These are phyloP conservation scores for Poeciliopsis turneri DNA, from an alignment of 2,797 vertebrate species.

Conservation along the genomic window DNA sequence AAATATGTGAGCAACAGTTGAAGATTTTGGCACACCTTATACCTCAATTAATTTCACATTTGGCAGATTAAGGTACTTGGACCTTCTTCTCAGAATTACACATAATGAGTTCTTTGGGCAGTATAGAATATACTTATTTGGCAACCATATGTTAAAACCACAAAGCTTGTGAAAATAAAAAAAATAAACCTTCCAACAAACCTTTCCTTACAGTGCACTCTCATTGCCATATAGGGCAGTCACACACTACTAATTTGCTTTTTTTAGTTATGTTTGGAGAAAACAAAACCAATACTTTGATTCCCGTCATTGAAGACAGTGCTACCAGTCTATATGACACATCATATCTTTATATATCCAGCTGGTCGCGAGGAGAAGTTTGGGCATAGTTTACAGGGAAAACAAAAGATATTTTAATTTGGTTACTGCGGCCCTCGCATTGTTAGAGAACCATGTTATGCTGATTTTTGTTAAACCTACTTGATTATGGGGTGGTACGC, in stretches of 20 bases:
- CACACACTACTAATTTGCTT: constrained; percentile 19
- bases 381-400: neutral
- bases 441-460: neutral
- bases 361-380: neutral
- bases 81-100: constrained; percentile 61
- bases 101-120: constrained; percentile 57
- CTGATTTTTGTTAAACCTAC: neutral
- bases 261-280: constrained; percentile 15
- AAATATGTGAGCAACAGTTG: neutral
- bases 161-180: constrained; percentile 30
- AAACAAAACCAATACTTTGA: constrained; percentile 22
- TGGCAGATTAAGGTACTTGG: constrained; percentile 24
- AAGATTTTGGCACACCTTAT: constrained; percentile 24
- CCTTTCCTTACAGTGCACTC: constrained; percentile 18
- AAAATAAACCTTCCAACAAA: constrained; percentile 28
- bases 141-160: constrained; percentile 49
- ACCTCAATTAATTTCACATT: constrained; percentile 30
- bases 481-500: neutral
- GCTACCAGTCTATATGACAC: constrained; percentile 20
- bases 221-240: constrained; percentile 6
- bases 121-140: constrained; percentile 71
- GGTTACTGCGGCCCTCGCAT: neutral
- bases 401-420: neutral
- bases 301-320: constrained; percentile 15
- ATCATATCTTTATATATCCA: constrained; percentile 22